phyloP scores from a whole-genome alignment of 2,113 vertebrate genomes.

The Tragelaphus strepsiceros region DNA sequence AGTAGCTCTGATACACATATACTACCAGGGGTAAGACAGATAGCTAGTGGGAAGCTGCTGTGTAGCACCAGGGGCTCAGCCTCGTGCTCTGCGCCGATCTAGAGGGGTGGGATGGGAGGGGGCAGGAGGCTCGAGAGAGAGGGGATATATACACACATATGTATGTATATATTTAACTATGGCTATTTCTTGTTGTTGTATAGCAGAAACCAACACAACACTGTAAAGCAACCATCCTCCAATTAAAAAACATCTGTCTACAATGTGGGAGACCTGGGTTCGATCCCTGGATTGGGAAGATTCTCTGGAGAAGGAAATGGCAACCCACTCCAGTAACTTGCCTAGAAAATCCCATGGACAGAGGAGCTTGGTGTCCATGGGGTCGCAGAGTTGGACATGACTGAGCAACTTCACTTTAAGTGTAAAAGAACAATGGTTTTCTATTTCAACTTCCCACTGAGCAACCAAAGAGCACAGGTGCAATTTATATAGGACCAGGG shows the following conservation, averaged over 20 bases:
- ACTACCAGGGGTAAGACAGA: neutral
- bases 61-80: neutral
- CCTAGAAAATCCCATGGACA: too few species aligned
- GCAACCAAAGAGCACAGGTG: neutral
- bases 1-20: neutral
- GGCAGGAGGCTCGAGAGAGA: neutral
- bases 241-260: neutral
- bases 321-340: too few species aligned
- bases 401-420: too few species aligned
- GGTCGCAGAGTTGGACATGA: too few species aligned
- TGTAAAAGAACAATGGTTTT: neutral
- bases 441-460: neutral
- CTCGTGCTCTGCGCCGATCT: rapidly evolving
- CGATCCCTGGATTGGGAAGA: too few species aligned
- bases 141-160: neutral
- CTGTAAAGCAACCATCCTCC: neutral
- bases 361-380: too few species aligned
- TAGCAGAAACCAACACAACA: neutral
- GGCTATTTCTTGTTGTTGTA: neutral
- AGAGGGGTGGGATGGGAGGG: neutral
- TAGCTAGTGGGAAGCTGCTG: neutral
- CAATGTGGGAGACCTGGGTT: too few species aligned
- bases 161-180: neutral
- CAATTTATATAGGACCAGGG: neutral
- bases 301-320: too few species aligned